Evolutionary conservation across 2,113 vertebrate genomes (phyloP).

Genomic region (Trogon surrucura): DNA sequence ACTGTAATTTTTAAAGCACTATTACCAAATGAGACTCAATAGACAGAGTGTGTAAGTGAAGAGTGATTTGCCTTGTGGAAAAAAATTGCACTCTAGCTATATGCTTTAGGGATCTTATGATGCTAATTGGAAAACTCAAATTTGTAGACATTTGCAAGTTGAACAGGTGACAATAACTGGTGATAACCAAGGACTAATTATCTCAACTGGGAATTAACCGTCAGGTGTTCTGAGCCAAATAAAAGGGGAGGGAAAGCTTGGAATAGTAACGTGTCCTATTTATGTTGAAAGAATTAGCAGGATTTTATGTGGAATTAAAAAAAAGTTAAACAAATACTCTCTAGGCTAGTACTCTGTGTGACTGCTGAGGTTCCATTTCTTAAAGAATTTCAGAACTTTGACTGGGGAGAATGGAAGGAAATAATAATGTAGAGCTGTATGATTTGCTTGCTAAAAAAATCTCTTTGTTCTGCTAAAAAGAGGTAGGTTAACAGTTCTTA

Average conservation of each 20-base stretch:
- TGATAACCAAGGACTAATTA: constrained; percentile 56
- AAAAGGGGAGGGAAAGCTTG: constrained; percentile 1
- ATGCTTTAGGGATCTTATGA: background rate
- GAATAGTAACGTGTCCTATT: constrained; percentile 3
- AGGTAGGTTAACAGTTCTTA: background rate
- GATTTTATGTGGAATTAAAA: background rate
- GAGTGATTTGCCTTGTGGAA: constrained; percentile 32
- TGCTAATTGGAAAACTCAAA: constrained; percentile 55
- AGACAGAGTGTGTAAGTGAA: constrained; percentile 49
- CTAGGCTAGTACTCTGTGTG: background rate
- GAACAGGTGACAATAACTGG: constrained; percentile 60
- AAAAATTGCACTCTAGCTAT: background rate
- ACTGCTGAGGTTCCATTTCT: background rate
- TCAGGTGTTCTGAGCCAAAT: constrained; percentile 40
- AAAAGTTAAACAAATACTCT: background rate
- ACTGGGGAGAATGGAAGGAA: background rate
- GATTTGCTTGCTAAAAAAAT: background rate
- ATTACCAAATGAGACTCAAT: constrained; percentile 52
- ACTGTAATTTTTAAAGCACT: constrained; percentile 57
- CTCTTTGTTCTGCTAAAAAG: background rate
- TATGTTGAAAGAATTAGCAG: background rate
- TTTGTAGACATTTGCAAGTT: constrained; percentile 43
- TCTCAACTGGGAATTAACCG: constrained; percentile 38
- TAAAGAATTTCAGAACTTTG: background rate
- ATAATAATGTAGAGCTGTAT: background rate